Evolutionary conservation across 2,888 invertebrate genomes (phyloP), one percentile per base, ranked within the genome.

Genomic region (Volucella bombylans): DNA sequence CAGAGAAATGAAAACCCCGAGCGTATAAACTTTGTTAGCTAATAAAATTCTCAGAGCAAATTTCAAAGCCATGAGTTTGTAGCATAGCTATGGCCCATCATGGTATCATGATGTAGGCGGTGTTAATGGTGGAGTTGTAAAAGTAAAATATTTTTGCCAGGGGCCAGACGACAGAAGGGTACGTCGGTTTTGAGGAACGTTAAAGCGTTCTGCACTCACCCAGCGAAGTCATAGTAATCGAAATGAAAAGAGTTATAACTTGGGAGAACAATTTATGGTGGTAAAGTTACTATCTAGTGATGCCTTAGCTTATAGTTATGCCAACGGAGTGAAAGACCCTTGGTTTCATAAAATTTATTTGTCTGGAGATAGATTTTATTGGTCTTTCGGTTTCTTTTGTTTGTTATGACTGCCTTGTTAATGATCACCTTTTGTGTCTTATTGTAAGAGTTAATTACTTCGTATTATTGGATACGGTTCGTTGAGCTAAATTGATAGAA

Each of bases 41-140:
- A 82, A 82, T 82, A 82, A 82, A 82, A 82, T 82, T 73, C 78
- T 54, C 14, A 61, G 45, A 82, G 78, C 68, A 73, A 78, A 82
- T 77, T 76, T 68, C 67, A 68, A 68, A 76, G 76, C 54, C 68
- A 68, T 76, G 76, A 76, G 68, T 76, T 68, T 61, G 67, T 47
- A 82, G 62, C 68, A 68, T 57, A 68, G 78, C 82, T 78, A 43
- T 68, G 67, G 45, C 72, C 49, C 31, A 31, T 31, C 31, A 31
- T 31, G 31, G 31, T 31, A 77, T 82, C 68, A n/a, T 31, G 62
- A 68, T 78, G 64, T 45, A 49, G 71, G 77, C 64, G 77, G 49
- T 71, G 71, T 61, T 77, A 67, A 77, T 67, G 71, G 71, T 15
- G 31, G 45, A 14, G 71, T 14, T 67, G 76, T 76, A 68, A 76